Percentiles rank a stretch among this genome's conserved stretches.
phyloP scores from a whole-genome alignment of 2,797 vertebrate species.

The Phaenicophaeus curvirostris region DNA sequence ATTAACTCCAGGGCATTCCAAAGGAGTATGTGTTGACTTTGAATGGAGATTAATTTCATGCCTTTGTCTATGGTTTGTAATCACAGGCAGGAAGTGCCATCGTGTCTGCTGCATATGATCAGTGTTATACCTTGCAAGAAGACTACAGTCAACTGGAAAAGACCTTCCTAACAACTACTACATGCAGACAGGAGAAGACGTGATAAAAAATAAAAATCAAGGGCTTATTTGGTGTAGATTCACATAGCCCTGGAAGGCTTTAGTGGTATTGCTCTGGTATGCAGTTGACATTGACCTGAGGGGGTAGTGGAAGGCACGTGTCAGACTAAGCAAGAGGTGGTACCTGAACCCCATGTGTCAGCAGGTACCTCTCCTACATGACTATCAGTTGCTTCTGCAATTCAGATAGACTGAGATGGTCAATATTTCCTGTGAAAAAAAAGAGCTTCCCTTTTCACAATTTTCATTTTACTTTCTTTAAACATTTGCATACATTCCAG shows the following conservation, averaged over 20 bases:
- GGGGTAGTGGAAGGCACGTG: too few species aligned
- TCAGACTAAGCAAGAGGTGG: neutral
- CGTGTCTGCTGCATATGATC: neutral
- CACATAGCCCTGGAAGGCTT: neutral
- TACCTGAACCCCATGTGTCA: neutral
- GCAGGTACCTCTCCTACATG: neutral
- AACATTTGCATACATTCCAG: neutral
- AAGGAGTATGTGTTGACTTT: neutral
- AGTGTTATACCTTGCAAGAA: neutral
- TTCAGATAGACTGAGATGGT: neutral
- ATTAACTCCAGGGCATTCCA: neutral
- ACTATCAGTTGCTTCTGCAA: neutral
- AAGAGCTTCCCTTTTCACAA: neutral
- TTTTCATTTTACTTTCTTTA: slow-evolving; percentile 27
- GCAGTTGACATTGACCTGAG: neutral
- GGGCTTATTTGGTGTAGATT: neutral
- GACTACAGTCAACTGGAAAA: neutral
- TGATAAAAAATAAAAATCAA: neutral
- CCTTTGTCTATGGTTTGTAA: neutral
- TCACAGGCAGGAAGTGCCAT: neutral
- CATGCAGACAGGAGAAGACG: neutral
- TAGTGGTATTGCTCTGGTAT: neutral
- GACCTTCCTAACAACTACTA: neutral
- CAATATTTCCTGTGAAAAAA: neutral
- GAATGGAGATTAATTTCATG: neutral